Evolutionary conservation across 2,113 vertebrate species (phyloP).

Genomic region (Raja brachyura): DNA sequence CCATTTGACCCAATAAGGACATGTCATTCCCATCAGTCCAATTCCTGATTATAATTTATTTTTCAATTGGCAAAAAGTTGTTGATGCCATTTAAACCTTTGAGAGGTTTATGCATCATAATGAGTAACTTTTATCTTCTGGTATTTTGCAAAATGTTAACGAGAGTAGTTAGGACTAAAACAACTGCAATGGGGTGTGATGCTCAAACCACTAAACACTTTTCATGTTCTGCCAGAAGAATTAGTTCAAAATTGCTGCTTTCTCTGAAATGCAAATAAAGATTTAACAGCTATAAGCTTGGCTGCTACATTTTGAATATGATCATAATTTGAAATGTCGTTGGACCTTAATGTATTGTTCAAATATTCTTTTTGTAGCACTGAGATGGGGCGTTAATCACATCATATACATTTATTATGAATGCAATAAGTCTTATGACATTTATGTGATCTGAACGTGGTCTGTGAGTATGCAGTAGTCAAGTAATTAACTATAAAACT

Average conservation of each 20-base stretch:
- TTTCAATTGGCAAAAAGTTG: not conserved
- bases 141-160: not conserved
- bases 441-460: not conserved
- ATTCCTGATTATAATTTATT: not conserved
- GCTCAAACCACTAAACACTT: not conserved
- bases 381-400: conserved; percentile 32
- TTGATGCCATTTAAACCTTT: not conserved
- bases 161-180: not conserved
- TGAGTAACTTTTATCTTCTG: no score
- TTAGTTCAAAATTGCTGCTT: not conserved
- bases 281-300: not conserved
- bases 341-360: not conserved
- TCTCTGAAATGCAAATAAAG: not conserved
- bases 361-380: not conserved
- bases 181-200: not conserved
- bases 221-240: not conserved
- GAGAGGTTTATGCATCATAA: not conserved
- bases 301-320: not conserved
- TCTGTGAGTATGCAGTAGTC: not conserved
- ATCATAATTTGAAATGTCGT: not conserved
- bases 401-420: not conserved
- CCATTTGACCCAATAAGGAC: not conserved
- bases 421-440: conserved; percentile 5
- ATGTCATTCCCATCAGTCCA: not conserved
- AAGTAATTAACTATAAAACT: conserved; percentile 4